Evolutionary conservation across 2,113 vertebrate genomes (phyloP).

Genomic region (Labeo rohita): DNA sequence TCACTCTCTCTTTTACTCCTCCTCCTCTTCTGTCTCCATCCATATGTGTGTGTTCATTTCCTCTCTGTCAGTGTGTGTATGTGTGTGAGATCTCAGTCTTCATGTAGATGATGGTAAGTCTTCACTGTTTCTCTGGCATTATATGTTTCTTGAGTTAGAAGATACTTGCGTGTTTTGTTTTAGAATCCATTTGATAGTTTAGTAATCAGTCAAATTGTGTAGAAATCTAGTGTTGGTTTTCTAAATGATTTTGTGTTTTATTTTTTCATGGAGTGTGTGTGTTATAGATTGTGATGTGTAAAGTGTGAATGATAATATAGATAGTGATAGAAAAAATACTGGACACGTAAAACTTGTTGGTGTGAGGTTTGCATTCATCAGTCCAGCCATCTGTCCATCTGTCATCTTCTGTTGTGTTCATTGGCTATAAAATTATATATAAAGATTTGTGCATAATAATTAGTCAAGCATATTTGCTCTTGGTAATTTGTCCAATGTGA

Average conservation of each 20-base stretch:
- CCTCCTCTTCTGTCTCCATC: slow-evolving; percentile 36
- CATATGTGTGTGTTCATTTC: not conserved
- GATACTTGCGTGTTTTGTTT: not conserved
- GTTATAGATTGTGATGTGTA: not conserved
- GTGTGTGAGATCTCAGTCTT: slow-evolving; percentile 38
- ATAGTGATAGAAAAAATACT: not conserved
- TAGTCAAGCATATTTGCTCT: not conserved
- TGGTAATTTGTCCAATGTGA: not conserved
- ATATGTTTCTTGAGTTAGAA: not conserved
- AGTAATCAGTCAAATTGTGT: not conserved
- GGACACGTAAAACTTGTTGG: not conserved
- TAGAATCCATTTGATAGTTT: not conserved
- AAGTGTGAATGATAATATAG: not conserved
- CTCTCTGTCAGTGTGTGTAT: slow-evolving; percentile 38
- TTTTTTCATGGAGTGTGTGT: not conserved
- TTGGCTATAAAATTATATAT: not conserved
- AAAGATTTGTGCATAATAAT: not conserved
- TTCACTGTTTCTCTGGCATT: slow-evolving; percentile 7
- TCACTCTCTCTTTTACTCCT: not conserved
- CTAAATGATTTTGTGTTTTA: not conserved
- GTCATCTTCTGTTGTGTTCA: not conserved
- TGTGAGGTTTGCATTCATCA: not conserved
- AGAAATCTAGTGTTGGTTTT: not conserved
- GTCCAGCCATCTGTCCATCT: not conserved
- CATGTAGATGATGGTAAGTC: slow-evolving; percentile 56